A percentile compares a stretch with the other conserved stretches of the same genome.
These are phyloP conservation scores for Periophthalmus modestus DNA, from an alignment of 2,113 vertebrate species.

Conservation along the genomic window DNA sequence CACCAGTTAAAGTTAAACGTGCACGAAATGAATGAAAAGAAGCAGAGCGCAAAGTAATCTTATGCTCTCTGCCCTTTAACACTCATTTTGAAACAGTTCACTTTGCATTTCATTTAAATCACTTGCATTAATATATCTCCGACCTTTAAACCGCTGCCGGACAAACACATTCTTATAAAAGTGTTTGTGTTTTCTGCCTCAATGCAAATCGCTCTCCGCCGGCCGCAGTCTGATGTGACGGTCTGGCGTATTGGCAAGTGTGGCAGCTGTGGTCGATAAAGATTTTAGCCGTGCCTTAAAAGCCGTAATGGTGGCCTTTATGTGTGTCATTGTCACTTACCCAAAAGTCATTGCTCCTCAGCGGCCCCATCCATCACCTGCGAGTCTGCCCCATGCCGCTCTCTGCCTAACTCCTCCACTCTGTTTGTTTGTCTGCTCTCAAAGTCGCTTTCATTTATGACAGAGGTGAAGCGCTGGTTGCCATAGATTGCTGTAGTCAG, in stretches of 20 bases:
- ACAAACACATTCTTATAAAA: neutral
- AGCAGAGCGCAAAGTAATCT: too few species aligned
- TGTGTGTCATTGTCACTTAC: conserved; percentile 79
- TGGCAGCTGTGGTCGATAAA: conserved; percentile 68
- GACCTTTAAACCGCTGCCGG: neutral
- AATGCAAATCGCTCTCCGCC: conserved; percentile 62
- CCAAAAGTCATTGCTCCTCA: conserved; percentile 74
- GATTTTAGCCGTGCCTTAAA: conserved; percentile 76
- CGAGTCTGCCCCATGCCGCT: conserved; percentile 65
- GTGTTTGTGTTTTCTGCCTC: conserved; percentile 26
- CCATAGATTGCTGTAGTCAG: conserved; percentile 23
- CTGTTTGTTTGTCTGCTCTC: conserved; percentile 69
- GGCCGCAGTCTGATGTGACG: conserved; percentile 63
- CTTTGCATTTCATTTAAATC: too few species aligned
- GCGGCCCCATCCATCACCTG: conserved; percentile 75
- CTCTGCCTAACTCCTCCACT: conserved; percentile 70
- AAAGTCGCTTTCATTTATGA: conserved; percentile 77
- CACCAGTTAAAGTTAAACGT: too few species aligned
- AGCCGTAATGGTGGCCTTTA: conserved; percentile 76
- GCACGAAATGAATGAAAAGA: too few species aligned
- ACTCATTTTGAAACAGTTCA: too few species aligned
- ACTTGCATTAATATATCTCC: too few species aligned
- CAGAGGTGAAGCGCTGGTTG: conserved; percentile 26
- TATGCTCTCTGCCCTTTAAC: too few species aligned
- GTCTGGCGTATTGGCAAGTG: conserved; percentile 72